These are phyloP conservation scores for Aphelocoma coerulescens DNA, from an alignment of 2,113 vertebrate genomes.

Conservation along the genomic window DNA sequence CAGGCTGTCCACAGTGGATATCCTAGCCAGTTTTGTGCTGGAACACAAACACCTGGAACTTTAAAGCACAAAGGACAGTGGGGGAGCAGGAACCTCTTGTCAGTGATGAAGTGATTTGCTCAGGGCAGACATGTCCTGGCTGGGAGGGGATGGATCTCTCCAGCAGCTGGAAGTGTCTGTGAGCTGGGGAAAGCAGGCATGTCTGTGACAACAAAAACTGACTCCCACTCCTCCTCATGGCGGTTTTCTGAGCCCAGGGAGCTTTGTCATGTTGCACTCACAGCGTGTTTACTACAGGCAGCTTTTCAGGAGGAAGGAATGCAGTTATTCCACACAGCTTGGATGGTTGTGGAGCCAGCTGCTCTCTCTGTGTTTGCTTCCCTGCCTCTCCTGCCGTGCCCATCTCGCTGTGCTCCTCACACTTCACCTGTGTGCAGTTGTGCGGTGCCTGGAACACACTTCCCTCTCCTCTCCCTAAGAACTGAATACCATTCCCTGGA, in stretches of 20 bases:
- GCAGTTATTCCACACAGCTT: not conserved
- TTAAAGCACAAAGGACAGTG: not conserved
- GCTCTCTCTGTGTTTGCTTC: not conserved
- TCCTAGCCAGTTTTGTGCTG: not conserved
- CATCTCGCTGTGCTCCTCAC: not conserved
- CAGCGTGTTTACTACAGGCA: not conserved
- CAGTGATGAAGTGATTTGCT: not conserved
- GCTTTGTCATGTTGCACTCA: not conserved
- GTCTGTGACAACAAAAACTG: slow-evolving; percentile 4
- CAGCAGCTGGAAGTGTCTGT: not conserved
- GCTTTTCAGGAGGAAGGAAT: not conserved
- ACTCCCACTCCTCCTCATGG: not conserved
- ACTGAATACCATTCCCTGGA: not conserved
- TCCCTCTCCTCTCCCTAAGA: not conserved
- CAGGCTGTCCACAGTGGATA: not conserved
- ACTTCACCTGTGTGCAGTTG: rapidly evolving
- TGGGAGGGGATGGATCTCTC: not conserved
- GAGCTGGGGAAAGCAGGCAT: not conserved
- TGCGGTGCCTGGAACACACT: not conserved
- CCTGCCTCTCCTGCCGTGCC: not conserved
- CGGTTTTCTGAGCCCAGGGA: slow-evolving; percentile 4
- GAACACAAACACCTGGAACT: not conserved
- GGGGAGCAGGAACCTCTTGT: not conserved
- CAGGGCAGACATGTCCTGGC: not conserved
- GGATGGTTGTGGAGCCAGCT: not conserved